Evolutionary conservation across 2,888 invertebrate species (phyloP), one percentile per base, ranked within the genome.

Genomic region (Chymomyza fuscimana): DNA sequence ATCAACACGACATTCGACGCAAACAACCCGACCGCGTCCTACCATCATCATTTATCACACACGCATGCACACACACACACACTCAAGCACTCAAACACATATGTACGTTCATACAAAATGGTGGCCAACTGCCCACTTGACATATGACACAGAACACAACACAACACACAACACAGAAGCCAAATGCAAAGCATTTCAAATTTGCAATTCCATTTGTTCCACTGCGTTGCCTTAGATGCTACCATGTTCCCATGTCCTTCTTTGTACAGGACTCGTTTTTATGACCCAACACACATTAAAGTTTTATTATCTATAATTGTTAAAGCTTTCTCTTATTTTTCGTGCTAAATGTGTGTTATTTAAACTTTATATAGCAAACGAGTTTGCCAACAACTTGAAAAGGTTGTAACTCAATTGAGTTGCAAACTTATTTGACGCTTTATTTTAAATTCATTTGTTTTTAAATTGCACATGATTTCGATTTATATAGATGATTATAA

Each of bases 291-390:
- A 62, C 22, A 70, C 69, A 32, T 80, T 70, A 78, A 76, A 69
- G 66, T 70, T 79, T 72, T 74, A 81, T 79, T 76, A 72, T 70
- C 74, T 74, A 72, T 70, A 79, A 80, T 79, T 80, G 79, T 77
- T 74, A 75, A 50, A 58, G 60, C 56, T 72, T 69, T 60, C n/a
- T 36, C 12, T 46, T 46, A 12, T 46, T 46, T 46, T 19, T 54
- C 12, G 10, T n/a, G n/a, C 15, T 54, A 19, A 54, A 54, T n/a
- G 15, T 16, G 2, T 19, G n/a, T 54, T 19, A n/a, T 16, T 19
- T 10, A 16, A 46, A 46, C 40, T 46, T 46, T 46, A 32, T 46
- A 46, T 46, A 4, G 6, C 0, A 46, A 12, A 12, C 12, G 12
- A 46, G 40, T 46, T 46, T 12, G 40, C 40, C 12, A 46, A 12